A percentile compares a stretch with the other conserved stretches of the same genome.
phyloP scores from a whole-genome alignment of 1,140 invertebrate genomes.

The Branchinecta lynchi region DNA sequence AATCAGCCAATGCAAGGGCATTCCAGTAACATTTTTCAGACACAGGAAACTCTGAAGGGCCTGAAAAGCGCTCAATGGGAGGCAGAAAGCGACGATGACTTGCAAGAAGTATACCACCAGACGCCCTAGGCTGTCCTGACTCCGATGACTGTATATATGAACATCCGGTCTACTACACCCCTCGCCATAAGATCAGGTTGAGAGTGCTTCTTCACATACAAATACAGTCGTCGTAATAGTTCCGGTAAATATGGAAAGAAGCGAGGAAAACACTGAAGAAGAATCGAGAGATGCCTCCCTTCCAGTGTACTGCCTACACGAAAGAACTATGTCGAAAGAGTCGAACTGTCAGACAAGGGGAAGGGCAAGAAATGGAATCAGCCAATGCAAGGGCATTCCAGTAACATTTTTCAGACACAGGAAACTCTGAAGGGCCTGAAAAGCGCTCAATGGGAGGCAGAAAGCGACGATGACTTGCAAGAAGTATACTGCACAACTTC shows the following conservation, averaged over 20 bases:
- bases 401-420: no score
- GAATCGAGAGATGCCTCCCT: neutral
- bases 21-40: no score
- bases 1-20: neutral
- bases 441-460: neutral
- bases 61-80: neutral
- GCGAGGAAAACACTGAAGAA: neutral
- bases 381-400: no score
- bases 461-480: neutral
- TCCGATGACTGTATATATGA: no score
- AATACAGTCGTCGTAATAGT: no score
- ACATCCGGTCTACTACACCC: no score
- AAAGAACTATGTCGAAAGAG: conserved; percentile 4
- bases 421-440: neutral
- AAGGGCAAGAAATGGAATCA: neutral
- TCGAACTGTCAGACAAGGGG: neutral
- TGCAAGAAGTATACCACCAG: no score
- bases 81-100: neutral
- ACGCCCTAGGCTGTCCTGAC: no score
- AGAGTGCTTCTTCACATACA: no score
- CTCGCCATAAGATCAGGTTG: no score
- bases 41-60: neutral
- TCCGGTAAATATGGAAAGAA: neutral
- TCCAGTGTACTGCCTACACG: neutral
- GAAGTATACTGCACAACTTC: neutral